Conservation (phyloP, 2,113 vertebrate genomes). For the Vidua macroura region DNA sequence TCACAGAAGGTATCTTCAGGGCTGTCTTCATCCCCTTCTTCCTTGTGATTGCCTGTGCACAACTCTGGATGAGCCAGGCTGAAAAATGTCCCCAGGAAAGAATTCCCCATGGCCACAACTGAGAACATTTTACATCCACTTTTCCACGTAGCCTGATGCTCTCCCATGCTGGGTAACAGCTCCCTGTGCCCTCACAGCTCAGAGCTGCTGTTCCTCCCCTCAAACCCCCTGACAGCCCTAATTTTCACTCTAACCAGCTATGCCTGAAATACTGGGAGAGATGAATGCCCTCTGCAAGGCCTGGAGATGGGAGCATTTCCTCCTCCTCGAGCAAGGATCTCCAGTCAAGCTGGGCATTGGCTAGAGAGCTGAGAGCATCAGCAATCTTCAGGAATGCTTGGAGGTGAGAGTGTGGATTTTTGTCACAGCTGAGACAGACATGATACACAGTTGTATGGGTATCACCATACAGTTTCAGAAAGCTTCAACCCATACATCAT, state of each 20-base stretch:
- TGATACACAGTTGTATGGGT: neutral
- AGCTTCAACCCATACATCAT: neutral
- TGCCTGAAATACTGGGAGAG: neutral
- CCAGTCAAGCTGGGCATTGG: neutral
- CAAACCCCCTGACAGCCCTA: neutral
- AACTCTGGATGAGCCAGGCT: neutral
- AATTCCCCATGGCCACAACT: neutral
- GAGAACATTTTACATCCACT: neutral
- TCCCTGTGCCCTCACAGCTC: neutral
- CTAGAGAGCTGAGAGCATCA: neutral
- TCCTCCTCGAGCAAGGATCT: rapidly evolving
- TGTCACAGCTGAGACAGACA: neutral
- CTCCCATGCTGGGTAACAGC: neutral
- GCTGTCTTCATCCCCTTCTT: neutral
- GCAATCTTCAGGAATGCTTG: neutral
- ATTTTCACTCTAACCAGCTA: neutral
- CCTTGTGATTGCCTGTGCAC: neutral
- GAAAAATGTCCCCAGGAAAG: neutral
- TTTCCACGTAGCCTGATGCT: neutral
- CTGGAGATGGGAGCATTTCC: neutral
- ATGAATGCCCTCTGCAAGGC: neutral
- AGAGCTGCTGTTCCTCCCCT: neutral
- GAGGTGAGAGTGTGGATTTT: neutral
- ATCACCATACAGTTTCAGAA: neutral
- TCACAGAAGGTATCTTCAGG: neutral